These are phyloP conservation scores for Serinus canaria DNA, from an alignment of 2,113 vertebrate genomes.

Conservation along the genomic window DNA sequence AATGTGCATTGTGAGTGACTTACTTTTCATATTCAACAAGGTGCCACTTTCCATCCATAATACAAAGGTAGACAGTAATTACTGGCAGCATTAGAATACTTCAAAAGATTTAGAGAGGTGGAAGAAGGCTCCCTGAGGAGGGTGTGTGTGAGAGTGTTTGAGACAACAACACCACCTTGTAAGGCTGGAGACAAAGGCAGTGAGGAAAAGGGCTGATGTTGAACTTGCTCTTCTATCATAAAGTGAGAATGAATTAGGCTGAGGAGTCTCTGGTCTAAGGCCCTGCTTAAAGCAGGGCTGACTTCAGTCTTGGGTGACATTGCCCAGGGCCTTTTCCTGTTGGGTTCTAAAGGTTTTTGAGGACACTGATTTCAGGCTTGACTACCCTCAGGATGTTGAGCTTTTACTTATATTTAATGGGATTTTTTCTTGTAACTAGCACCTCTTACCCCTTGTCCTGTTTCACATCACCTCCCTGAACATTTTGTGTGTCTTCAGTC, in stretches of 20 bases:
- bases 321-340: background rate
- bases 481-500: background rate
- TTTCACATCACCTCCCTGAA: background rate
- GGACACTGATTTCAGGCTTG: background rate
- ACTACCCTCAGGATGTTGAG: background rate
- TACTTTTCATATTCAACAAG: constrained; percentile 38
- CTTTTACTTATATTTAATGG: background rate
- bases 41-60: background rate
- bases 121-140: constrained; percentile 19
- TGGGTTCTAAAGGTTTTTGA: background rate
- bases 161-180: background rate
- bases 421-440: background rate
- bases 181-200: background rate
- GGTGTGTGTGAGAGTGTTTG: background rate
- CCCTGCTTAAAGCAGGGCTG: background rate
- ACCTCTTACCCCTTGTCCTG: background rate
- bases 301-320: background rate
- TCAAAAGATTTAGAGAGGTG: background rate
- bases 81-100: background rate
- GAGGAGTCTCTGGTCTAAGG: background rate
- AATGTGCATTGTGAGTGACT: background rate
- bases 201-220: background rate
- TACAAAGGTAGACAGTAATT: constrained; percentile 21
- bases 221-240: background rate
- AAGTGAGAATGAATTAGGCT: background rate